Conservation (phyloP, 2,797 vertebrate species). For the Anas bahamensis region DNA sequence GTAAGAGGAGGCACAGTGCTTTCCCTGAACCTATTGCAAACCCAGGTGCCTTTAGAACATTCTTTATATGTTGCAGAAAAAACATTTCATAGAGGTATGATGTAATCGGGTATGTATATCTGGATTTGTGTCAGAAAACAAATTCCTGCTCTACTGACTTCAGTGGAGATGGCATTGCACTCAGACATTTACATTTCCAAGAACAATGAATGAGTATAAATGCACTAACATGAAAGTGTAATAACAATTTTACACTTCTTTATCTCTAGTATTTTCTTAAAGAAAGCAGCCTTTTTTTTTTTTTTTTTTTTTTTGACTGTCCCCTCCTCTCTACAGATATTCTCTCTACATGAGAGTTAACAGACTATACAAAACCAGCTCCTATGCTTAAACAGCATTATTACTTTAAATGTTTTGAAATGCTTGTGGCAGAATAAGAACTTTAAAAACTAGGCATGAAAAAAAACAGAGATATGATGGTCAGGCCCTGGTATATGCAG, state of each 20-base stretch:
- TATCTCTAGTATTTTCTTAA: not conserved
- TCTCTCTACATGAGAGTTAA: not conserved
- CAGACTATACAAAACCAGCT: not conserved
- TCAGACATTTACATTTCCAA: not conserved
- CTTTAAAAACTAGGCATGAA: not conserved
- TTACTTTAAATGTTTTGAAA: not conserved
- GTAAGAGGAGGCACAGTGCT: not conserved
- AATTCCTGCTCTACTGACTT: not conserved
- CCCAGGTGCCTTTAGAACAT: not conserved
- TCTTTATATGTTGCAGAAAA: not conserved
- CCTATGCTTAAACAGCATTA: not conserved
- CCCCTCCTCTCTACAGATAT: not conserved
- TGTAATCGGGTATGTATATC: not conserved
- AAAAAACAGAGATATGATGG: not conserved
- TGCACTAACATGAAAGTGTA: not conserved
- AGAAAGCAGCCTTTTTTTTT: not conserved
- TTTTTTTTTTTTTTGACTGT: not conserved
- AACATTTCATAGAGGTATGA: not conserved
- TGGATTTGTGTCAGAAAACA: not conserved
- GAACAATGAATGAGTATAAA: not conserved
- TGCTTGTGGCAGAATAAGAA: not conserved
- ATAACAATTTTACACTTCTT: not conserved
- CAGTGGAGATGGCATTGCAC: not conserved
- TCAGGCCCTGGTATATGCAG: rapidly evolving
- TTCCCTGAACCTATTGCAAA: not conserved